Base-by-base conservation (phyloP, 1,140 invertebrate genomes). In the Papilio helenus region DNA sequence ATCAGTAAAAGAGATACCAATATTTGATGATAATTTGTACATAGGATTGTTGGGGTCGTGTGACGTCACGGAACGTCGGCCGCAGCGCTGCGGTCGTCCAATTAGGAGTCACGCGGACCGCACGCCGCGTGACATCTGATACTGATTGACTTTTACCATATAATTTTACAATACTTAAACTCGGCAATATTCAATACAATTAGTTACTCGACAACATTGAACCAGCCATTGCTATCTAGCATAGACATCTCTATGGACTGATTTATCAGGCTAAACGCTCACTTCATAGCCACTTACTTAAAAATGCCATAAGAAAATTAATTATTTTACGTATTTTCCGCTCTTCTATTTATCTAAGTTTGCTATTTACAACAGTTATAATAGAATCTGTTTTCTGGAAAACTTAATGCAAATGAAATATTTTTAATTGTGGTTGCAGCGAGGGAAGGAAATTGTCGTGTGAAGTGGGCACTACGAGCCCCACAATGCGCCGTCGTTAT, bases 401-500 rank as follows among this genome's bases (percentile, higher is more conserved):
- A 7, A n/a, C 18, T 55, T 1, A n/a, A 10, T 61, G 4, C 14
- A 61, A 61, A 61, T 61, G 58, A 26, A 61, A 61, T 61, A 26
- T 61, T 26, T 61, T 61, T 61, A 61, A 61, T 23, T 61, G 58
- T 61, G 23, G 20, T 26, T 26, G 20, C 14, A 29, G 23, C 14
- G 12, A 14, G 61, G 61, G 26, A 29, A 68, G 61, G 61, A 29
- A 29, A 34, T 29, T 29, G 61, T 68, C 26, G 23, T 68, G 61
- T 68, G 61, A 68, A 68, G 61, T 68, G 61, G 61, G 61, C 23
- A 68, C 61, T 61, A 10, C 58, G 20, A 68, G 26, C 23, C 61
- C 61, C 61, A 29, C 61, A 12, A 4, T 29, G 12, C 20, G 23
- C 10, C 12, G 23, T 16, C 2, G 10, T 26, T 29, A 68, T 14